Percentiles rank a stretch among this genome's conserved stretches.
Conservation (phyloP, 2,797 vertebrate species). For the Brachymystax lenok region DNA sequence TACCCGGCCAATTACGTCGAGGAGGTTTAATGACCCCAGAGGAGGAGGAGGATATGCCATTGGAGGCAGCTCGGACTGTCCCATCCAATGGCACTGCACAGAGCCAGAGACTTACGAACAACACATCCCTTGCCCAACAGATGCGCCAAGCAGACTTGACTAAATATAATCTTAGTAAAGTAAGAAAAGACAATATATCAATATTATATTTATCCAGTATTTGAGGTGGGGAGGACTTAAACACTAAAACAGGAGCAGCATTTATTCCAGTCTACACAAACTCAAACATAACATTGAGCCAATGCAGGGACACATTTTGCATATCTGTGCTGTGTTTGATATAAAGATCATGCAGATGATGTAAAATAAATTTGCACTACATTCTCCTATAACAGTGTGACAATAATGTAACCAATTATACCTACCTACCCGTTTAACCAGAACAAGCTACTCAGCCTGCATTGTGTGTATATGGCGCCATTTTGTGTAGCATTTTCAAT, state of each 20-base stretch:
- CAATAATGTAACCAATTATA: slow-evolving; percentile 65
- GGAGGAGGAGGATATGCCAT: slow-evolving; percentile 73
- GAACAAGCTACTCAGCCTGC: slow-evolving; percentile 71
- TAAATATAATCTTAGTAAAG: slow-evolving; percentile 81
- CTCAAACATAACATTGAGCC: slow-evolving; percentile 63
- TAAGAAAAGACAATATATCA: slow-evolving; percentile 63
- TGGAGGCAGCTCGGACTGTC: slow-evolving; percentile 92
- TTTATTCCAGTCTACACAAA: slow-evolving; percentile 72
- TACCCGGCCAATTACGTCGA: slow-evolving; percentile 99
- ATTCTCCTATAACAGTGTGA: slow-evolving; percentile 64
- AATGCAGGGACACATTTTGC: slow-evolving; percentile 75
- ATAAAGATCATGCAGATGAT: slow-evolving; percentile 68
- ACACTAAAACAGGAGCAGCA: slow-evolving; percentile 65
- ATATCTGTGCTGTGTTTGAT: slow-evolving; percentile 71
- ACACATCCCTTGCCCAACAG: slow-evolving; percentile 76
- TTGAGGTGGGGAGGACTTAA: slow-evolving; percentile 63
- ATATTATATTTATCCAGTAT: slow-evolving; percentile 74
- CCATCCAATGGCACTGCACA: slow-evolving; percentile 84
- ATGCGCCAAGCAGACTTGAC: slow-evolving; percentile 78
- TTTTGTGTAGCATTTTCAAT: slow-evolving; percentile 77
- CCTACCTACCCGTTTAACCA: slow-evolving; percentile 65
- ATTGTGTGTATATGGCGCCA: slow-evolving; percentile 76
- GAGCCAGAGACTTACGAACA: slow-evolving; percentile 81
- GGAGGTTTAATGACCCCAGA: slow-evolving; percentile 80
- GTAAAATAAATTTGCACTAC: slow-evolving; percentile 57